Conservation (phyloP, 2,888 invertebrate genomes). For the Aphelenchoides bicaudatus region DNA sequence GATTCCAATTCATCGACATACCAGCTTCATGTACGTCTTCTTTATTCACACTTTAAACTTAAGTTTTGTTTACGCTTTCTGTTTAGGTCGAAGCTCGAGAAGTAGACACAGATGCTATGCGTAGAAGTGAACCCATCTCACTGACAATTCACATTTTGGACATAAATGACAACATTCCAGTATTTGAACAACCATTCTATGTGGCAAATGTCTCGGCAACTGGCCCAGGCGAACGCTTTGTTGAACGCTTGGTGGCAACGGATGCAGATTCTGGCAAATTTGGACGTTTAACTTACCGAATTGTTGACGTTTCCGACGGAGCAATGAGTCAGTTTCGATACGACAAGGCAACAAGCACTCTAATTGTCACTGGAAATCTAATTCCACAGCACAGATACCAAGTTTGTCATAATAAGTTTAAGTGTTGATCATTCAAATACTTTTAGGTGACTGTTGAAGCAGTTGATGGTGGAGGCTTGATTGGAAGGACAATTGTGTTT, state of each 20-base stretch:
- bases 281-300: constrained; percentile 45
- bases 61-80: constrained; percentile 42
- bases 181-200: constrained; percentile 50
- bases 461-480: constrained; percentile 36
- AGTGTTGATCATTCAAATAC: constrained; percentile 9
- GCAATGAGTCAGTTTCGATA: constrained; percentile 52
- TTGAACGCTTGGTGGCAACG: constrained; percentile 35
- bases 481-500: constrained; percentile 35
- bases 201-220: constrained; percentile 52
- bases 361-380: constrained; percentile 48
- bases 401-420: constrained; percentile 30
- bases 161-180: constrained; percentile 55
- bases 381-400: constrained; percentile 52
- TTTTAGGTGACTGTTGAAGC: constrained; percentile 30
- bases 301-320: constrained; percentile 51
- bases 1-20: constrained; percentile 54
- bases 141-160: constrained; percentile 59
- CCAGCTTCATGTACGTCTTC: constrained; percentile 55
- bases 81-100: constrained; percentile 60
- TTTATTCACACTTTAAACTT: too few species aligned
- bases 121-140: constrained; percentile 52
- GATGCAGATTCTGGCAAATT: constrained; percentile 52
- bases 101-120: constrained; percentile 55
- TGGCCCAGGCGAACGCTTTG: constrained; percentile 24
- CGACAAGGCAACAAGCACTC: constrained; percentile 43